Evolutionary conservation across 2,113 vertebrate genomes (phyloP).

Genomic region (Odontesthes bonariensis): DNA sequence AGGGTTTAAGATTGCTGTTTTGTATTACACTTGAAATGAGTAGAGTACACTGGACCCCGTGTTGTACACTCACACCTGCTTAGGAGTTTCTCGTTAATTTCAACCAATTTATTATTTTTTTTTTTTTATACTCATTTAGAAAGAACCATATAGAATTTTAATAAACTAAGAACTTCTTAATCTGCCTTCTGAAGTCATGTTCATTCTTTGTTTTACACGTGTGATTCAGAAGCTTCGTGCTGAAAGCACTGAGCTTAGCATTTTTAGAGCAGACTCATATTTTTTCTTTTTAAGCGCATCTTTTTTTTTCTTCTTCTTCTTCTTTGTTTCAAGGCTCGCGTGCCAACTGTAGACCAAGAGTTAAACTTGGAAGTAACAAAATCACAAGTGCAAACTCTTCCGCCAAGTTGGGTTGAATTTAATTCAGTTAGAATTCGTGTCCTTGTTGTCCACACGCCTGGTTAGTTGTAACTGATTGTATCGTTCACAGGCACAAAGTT

Average conservation of each 20-base stretch:
- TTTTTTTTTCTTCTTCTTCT: neutral
- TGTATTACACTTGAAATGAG: slow-evolving; percentile 81
- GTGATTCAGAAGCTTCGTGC: slow-evolving; percentile 24
- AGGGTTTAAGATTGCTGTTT: slow-evolving; percentile 74
- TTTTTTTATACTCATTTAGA: slow-evolving; percentile 64
- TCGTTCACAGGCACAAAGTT: neutral
- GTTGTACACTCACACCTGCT: slow-evolving; percentile 74
- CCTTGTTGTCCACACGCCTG: neutral
- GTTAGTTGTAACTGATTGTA: neutral
- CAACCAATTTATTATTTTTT: slow-evolving; percentile 37
- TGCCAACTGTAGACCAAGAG: slow-evolving; percentile 25
- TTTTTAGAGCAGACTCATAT: slow-evolving; percentile 15
- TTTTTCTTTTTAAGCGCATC: slow-evolving; percentile 10
- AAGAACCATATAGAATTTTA: slow-evolving; percentile 73
- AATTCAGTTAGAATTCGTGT: neutral
- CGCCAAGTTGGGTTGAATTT: slow-evolving; percentile 36
- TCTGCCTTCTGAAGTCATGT: slow-evolving; percentile 68
- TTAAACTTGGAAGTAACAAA: slow-evolving; percentile 27
- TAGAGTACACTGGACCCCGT: slow-evolving; percentile 80
- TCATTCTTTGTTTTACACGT: slow-evolving; percentile 40
- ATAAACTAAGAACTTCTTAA: slow-evolving; percentile 70
- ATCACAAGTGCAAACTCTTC: slow-evolving; percentile 16
- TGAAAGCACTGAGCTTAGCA: slow-evolving; percentile 15
- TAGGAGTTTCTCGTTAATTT: slow-evolving; percentile 72
- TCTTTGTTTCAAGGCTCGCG: slow-evolving; percentile 3